Evolutionary conservation across 1,140 invertebrate species (phyloP), one percentile per base, ranked within the genome.

Genomic region (Hylaeus volcanicus): DNA sequence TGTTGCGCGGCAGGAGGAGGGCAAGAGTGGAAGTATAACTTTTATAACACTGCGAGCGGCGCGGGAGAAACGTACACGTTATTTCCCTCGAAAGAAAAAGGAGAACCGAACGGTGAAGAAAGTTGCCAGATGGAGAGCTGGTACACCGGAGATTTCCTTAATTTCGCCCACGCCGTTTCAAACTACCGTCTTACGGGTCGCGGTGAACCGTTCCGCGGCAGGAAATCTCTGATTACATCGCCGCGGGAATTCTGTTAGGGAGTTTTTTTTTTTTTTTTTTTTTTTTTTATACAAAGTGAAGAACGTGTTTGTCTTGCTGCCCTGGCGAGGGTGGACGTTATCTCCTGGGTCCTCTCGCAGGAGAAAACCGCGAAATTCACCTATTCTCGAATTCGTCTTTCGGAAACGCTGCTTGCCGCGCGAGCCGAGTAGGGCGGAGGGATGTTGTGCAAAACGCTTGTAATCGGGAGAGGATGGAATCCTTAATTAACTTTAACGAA

Each of bases 111-210:
- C 56, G 56, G 55, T 6, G 58, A 61, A 3, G 3, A 37, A 61
- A 61, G 58, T 61, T 37, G 2, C 6, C 51, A 8, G 51, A 55
- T 11, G 66, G 3, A 5, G 45, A 71, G 39, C 55, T 56, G 51
- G 9, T 39, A 51, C 26, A 70, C 26, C 58, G 5, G 45, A 26
- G 43, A 60, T 72, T 60, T 72, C 56, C 55, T 45, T 72, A 72
- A 60, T 60, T 72, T 60, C n/a, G 6, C 39, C 55, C 58, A 9
- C 58, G 58, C 58, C 58, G n/a, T 60, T 60, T 8, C 58, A 37
- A 37, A 37, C n/a, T 15, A 6, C n/a, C 58, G 4, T 5, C 58
- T 60, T 60, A 60, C 9, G 58, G 6, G 15, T 26, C n/a, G 4
- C 37, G 15, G 12, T 2, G 15, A 6, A 60, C 6, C 26, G n/a